Evolutionary conservation across 1,140 invertebrate species (phyloP).

Genomic region (Drosophila micromelanica): DNA sequence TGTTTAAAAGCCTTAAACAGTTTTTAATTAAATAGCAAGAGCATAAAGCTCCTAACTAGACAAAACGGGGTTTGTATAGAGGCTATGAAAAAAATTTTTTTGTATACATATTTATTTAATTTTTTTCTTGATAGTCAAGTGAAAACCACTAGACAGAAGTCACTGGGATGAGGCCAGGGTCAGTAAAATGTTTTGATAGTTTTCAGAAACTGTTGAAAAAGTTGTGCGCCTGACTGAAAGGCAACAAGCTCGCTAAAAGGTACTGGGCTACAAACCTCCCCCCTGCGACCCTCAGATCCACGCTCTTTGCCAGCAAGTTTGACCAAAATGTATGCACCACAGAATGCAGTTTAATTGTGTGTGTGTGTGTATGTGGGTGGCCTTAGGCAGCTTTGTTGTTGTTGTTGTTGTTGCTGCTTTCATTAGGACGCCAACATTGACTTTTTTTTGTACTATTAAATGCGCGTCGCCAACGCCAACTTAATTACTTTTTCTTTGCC

Average conservation of each 20-base stretch:
- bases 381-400: constrained; percentile 11
- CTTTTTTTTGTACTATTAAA: constrained; percentile 49
- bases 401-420: constrained; percentile 5
- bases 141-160: background rate
- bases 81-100: constrained; percentile 1
- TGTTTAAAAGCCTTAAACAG: constrained; percentile 12
- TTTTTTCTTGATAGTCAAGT: background rate
- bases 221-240: constrained; percentile 22
- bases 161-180: background rate
- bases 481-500: constrained; percentile 77
- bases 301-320: constrained; percentile 10
- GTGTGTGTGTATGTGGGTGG: constrained; percentile 7
- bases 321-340: constrained; percentile 30
- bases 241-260: constrained; percentile 18
- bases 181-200: constrained; percentile 27
- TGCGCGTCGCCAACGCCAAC: constrained; percentile 66
- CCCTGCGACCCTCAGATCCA: background rate
- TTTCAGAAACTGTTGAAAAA: constrained; percentile 30
- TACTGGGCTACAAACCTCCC: no score
- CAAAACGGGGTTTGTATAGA: constrained; percentile 1
- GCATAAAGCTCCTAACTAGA: constrained; percentile 14
- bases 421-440: constrained; percentile 16
- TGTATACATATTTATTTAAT: background rate
- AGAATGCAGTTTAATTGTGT: constrained; percentile 46
- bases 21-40: constrained; percentile 21